These are phyloP conservation scores for Mus minutoides DNA, from an alignment of 2,797 vertebrate genomes.

Conservation along the genomic window DNA sequence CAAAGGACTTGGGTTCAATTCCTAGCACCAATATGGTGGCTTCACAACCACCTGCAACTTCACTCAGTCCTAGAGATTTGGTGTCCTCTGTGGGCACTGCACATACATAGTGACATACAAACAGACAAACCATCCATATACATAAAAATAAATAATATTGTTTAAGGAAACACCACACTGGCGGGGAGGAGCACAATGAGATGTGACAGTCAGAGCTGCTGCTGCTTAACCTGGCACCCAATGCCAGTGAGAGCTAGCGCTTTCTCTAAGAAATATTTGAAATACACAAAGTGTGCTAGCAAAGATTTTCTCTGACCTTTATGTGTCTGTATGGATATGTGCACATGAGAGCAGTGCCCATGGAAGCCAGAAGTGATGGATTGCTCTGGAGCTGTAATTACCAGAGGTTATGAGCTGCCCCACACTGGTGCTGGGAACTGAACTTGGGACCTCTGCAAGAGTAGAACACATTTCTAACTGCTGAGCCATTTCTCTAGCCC, in stretches of 20 bases:
- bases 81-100: not conserved
- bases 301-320: not conserved
- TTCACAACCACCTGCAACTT: not conserved
- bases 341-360: not conserved
- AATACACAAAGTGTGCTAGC: not conserved
- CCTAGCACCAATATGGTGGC: not conserved
- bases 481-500: not conserved
- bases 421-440: not conserved
- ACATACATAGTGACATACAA: not conserved
- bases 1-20: not conserved
- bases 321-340: not conserved
- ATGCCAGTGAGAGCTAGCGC: not conserved
- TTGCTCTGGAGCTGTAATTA: not conserved
- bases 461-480: not conserved
- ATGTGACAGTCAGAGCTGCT: not conserved
- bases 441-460: not conserved
- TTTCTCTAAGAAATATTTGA: constrained; percentile 12
- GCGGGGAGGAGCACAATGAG: not conserved
- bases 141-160: not conserved
- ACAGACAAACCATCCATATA: not conserved
- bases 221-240: not conserved
- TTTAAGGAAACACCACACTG: not conserved
- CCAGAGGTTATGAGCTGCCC: not conserved
- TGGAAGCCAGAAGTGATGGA: not conserved
- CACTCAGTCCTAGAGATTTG: not conserved